phyloP scores from a whole-genome alignment of 2,797 vertebrate genomes.

The Megaceryle alcyon region DNA sequence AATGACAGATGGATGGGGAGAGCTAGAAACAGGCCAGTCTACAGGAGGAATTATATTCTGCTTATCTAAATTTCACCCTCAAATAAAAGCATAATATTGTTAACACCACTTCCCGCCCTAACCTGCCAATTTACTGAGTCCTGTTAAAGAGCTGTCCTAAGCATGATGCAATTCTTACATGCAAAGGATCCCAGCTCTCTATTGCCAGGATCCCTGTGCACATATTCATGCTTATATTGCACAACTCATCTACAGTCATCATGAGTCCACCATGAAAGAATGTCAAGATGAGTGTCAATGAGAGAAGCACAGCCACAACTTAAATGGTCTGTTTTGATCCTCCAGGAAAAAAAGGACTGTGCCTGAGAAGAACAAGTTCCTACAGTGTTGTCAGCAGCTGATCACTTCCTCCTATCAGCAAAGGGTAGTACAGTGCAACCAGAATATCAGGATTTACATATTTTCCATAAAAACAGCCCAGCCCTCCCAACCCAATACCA shows the following conservation, averaged over 20 bases:
- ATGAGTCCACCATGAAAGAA: neutral
- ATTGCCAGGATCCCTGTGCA: neutral
- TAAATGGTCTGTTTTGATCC: neutral
- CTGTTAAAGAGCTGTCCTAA: neutral
- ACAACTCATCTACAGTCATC: neutral
- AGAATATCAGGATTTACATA: neutral
- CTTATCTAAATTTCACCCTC: neutral
- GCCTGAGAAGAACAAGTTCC: rapidly evolving
- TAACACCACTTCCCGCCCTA: neutral
- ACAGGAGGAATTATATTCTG: neutral
- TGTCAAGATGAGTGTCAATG: neutral
- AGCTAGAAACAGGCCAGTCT: neutral
- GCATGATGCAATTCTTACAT: neutral
- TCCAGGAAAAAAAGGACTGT: neutral
- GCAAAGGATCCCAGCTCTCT: neutral
- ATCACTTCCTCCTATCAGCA: neutral
- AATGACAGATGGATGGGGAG: neutral
- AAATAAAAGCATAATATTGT: neutral
- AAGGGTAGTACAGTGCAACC: neutral
- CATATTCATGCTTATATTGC: neutral
- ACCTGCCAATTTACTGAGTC: neutral
- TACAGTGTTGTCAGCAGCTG: rapidly evolving
- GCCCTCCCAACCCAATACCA: neutral
- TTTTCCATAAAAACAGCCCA: neutral
- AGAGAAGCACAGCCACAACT: rapidly evolving